Evolutionary conservation across 2,797 vertebrate species (phyloP).

Genomic region (Coilia nasus): DNA sequence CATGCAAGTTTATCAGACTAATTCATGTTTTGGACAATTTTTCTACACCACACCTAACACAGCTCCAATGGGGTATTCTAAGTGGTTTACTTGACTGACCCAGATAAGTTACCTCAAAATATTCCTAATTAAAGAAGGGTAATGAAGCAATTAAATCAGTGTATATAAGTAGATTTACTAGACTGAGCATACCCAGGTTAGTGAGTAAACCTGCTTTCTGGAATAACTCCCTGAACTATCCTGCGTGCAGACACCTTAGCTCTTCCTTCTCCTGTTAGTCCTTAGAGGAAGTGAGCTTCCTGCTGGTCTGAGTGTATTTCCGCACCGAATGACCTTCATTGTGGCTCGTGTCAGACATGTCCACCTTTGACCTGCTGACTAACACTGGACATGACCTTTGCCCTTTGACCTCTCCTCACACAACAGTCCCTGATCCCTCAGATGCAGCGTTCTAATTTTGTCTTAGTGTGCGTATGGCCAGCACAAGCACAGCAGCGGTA

Average conservation of each 20-base stretch:
- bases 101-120: no score
- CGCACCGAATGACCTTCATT: not conserved
- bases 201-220: no score
- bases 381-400: constrained; percentile 21
- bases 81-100: no score
- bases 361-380: constrained; percentile 39
- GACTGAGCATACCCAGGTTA: no score
- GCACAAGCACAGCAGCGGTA: constrained; percentile 24
- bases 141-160: no score
- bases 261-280: no score
- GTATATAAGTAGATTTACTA: no score
- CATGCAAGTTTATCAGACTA: not conserved
- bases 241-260: no score
- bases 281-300: no score
- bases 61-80: no score
- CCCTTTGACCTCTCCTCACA: not conserved
- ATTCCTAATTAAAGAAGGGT: no score
- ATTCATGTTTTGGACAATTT: not conserved
- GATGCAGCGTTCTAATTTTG: constrained; percentile 48
- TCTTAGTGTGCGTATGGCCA: constrained; percentile 34
- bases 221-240: no score
- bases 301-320: not conserved
- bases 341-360: not conserved
- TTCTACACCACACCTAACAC: not conserved
- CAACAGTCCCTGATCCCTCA: constrained; percentile 15